Percentiles rank a stretch among this genome's conserved stretches.
Conservation (phyloP, 2,888 invertebrate species). For the Morpho deidamia region DNA sequence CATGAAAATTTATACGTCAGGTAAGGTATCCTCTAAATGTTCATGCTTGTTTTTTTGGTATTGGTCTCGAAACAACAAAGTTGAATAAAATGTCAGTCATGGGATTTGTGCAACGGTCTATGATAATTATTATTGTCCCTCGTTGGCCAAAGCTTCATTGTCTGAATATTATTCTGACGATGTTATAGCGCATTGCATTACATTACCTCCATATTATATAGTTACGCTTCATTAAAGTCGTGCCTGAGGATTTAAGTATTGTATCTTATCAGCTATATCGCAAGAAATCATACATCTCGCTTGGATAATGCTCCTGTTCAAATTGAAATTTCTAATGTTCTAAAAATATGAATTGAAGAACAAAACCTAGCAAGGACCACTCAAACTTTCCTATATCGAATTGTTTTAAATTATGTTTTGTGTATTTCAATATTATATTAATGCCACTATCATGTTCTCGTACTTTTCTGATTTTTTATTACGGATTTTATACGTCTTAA, state of each 20-base stretch:
- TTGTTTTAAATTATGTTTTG: constrained; percentile 41
- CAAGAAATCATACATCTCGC: constrained; percentile 20
- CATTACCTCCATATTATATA: constrained; percentile 31
- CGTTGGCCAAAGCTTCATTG: constrained; percentile 56
- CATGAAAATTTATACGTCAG: constrained; percentile 39
- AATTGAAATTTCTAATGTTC: constrained; percentile 22
- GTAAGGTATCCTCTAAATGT: constrained; percentile 67
- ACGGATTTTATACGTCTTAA: constrained; percentile 30
- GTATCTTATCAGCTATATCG: constrained; percentile 24
- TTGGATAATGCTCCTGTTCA: constrained; percentile 27
- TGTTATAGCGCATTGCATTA: constrained; percentile 46
- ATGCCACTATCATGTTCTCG: constrained; percentile 29
- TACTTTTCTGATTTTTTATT: constrained; percentile 32
- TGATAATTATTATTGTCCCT: constrained; percentile 37
- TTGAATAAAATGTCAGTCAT: constrained; percentile 42
- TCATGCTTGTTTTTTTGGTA: constrained; percentile 54
- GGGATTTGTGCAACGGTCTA: constrained; percentile 38
- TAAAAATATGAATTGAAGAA: constrained; percentile 19
- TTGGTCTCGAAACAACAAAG: constrained; percentile 43
- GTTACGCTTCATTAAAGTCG: constrained; percentile 44
- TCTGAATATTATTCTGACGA: constrained; percentile 63
- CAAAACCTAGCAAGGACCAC: constrained; percentile 84
- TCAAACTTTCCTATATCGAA: constrained; percentile 82
- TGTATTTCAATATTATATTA: constrained; percentile 24
- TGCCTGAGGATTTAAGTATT: constrained; percentile 27